Evolutionary conservation across 2,113 vertebrate genomes (phyloP).

Genomic region (Ibidorhyncha struthersii): DNA sequence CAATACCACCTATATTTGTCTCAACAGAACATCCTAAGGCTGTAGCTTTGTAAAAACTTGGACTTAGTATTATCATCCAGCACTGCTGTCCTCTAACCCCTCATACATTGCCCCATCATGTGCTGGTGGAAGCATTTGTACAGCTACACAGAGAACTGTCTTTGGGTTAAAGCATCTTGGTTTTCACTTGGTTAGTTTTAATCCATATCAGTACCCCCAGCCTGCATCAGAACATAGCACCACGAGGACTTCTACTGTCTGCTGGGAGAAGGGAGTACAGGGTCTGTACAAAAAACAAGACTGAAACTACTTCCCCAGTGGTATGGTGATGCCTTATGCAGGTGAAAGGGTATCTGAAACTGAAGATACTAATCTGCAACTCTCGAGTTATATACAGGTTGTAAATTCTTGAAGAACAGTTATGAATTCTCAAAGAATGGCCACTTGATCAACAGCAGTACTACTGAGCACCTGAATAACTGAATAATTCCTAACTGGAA

Average conservation of each 20-base stretch:
- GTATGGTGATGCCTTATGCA: background rate
- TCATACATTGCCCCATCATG: fast-evolving
- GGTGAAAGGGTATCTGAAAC: background rate
- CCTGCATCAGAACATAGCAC: background rate
- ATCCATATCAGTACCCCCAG: background rate
- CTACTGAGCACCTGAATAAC: background rate
- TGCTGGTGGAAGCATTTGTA: background rate
- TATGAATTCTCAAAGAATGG: background rate
- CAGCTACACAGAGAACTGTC: background rate
- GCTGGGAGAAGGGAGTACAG: background rate
- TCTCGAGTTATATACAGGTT: background rate
- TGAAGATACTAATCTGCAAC: background rate
- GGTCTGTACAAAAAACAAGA: background rate
- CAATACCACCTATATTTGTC: background rate
- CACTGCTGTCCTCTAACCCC: background rate
- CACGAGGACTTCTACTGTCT: background rate
- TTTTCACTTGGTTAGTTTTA: background rate
- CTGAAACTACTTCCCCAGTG: background rate
- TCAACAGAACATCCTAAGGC: background rate
- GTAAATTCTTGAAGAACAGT: background rate
- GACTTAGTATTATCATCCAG: background rate
- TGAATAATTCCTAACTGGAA: background rate
- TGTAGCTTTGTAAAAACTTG: background rate
- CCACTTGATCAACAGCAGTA: background rate
- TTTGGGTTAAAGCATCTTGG: background rate